phyloP scores from a whole-genome alignment of 2,888 invertebrate species.

The Encarsia formosa region DNA sequence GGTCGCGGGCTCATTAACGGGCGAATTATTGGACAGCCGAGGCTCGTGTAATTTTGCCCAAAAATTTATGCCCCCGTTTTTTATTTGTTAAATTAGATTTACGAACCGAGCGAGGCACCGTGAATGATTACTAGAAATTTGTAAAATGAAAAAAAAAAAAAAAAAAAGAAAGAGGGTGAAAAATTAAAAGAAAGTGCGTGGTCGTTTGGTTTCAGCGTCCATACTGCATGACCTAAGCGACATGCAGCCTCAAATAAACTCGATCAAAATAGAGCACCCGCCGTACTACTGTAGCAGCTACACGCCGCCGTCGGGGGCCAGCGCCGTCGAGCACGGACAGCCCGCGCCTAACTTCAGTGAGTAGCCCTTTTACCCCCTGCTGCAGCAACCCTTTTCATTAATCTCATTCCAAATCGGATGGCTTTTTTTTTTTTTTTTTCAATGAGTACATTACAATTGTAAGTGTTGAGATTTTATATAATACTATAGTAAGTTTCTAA shows the following conservation, averaged over 20 bases:
- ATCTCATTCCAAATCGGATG: background rate
- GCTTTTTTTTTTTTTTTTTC: background rate
- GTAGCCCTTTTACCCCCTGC: constrained; percentile 32
- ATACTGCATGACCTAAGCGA: constrained; percentile 87
- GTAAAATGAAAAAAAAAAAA: no score
- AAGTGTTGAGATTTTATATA: no score
- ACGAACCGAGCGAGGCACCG: no score
- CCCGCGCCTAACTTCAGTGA: constrained; percentile 51
- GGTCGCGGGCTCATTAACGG: constrained; percentile 32
- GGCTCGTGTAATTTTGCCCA: constrained; percentile 31
- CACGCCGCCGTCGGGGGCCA: constrained; percentile 63
- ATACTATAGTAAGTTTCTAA: no score
- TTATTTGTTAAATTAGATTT: no score
- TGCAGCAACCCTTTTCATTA: no score
- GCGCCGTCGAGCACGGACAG: constrained; percentile 52
- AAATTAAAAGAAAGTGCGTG: no score
- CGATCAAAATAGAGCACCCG: constrained; percentile 78
- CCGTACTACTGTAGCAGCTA: constrained; percentile 80
- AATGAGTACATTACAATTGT: background rate
- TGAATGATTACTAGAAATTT: no score
- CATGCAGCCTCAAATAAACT: constrained; percentile 67
- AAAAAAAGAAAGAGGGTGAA: no score
- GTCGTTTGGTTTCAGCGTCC: constrained; percentile 67
- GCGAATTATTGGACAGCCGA: constrained; percentile 38
- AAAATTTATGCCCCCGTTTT: no score